A percentile compares a stretch with the other conserved stretches of the same genome.
These are phyloP conservation scores for Cynodonichthys magdalenae DNA, from an alignment of 2,797 vertebrate species.

Conservation along the genomic window DNA sequence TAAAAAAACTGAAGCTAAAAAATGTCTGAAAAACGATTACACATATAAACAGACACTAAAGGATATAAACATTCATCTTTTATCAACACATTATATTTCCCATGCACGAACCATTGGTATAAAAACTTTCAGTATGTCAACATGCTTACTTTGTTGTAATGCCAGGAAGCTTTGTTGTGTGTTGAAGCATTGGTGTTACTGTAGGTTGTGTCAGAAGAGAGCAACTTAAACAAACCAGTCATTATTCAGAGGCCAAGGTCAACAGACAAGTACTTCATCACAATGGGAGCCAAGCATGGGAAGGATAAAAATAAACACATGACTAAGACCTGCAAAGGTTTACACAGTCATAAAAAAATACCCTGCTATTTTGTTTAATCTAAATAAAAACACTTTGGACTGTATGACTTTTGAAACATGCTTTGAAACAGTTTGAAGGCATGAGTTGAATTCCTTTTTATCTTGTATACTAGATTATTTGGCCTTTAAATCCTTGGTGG, in stretches of 20 bases:
- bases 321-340: constrained; percentile 1
- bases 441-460: not conserved
- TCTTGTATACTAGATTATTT: not conserved
- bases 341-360: not conserved
- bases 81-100: no score
- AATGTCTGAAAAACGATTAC: no score
- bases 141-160: no score
- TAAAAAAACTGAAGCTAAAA: no score
- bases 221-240: constrained; percentile 2
- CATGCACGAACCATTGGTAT: no score
- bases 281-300: constrained; percentile 11
- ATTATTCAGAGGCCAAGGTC: constrained; percentile 8
- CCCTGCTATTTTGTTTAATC: not conserved
- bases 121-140: no score
- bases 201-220: not conserved
- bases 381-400: not conserved
- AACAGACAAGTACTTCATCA: constrained; percentile 2
- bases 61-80: no score
- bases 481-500: constrained; percentile 27
- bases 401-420: not conserved
- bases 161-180: no score
- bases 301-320: constrained; percentile 12
- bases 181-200: not conserved
- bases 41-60: no score
- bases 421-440: not conserved